A percentile compares a stretch with the other conserved stretches of the same genome.
These are phyloP conservation scores for Sterrhoptilus dennistouni DNA, from an alignment of 2,113 vertebrate species.

Conservation along the genomic window DNA sequence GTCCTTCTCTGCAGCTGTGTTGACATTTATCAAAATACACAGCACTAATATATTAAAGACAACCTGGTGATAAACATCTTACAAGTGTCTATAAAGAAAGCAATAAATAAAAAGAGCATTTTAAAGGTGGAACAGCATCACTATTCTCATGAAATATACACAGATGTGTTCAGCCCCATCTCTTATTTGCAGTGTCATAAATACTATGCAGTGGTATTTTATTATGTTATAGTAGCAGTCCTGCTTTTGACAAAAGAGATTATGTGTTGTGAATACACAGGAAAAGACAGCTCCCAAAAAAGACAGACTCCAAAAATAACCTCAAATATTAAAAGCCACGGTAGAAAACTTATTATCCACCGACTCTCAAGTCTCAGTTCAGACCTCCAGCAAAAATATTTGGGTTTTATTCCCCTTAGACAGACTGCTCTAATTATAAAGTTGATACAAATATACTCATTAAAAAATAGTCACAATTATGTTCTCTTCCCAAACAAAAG, in stretches of 20 bases:
- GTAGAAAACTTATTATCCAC: background rate
- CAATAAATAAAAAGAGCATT: background rate
- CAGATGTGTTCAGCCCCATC: background rate
- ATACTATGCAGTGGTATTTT: background rate
- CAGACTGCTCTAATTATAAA: background rate
- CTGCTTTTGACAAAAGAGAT: background rate
- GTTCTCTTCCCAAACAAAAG: background rate
- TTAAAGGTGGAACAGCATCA: background rate
- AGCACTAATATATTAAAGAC: background rate
- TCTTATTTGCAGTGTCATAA: background rate
- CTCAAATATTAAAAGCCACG: background rate
- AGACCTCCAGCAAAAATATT: background rate
- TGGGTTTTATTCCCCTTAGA: background rate
- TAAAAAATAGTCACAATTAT: background rate
- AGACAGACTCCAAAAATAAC: background rate
- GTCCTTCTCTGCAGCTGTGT: background rate
- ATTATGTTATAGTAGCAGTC: background rate
- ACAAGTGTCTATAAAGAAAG: background rate
- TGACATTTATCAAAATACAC: background rate
- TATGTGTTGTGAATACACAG: background rate
- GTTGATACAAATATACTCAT: background rate
- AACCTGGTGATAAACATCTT: background rate
- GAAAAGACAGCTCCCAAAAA: background rate
- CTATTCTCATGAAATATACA: background rate
- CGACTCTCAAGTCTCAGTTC: background rate